Evolutionary conservation across 1,140 invertebrate genomes (phyloP), one percentile per base, ranked within the genome.

Genomic region (Archivesica marissinica): DNA sequence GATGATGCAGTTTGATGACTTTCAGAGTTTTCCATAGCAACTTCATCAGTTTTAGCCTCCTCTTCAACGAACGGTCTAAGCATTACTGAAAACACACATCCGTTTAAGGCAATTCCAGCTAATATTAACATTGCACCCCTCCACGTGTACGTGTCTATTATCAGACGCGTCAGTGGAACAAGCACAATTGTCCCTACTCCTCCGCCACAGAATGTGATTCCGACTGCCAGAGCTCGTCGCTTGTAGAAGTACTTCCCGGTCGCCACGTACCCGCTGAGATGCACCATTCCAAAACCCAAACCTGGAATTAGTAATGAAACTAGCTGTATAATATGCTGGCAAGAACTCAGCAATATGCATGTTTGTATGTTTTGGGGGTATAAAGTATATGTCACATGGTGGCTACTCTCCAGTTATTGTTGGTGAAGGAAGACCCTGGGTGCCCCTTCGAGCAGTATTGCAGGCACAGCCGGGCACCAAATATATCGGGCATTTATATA

Each of bases 241-340:
- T 56, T 52, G n/a, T 56, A n/a, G 33, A 76, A 76, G 23, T 76
- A 50, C n/a, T 38, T 56, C 2, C n/a, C 33, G 35, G 47, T 52
- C 4, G 30, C 9, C 11, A 76, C 74, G 28, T 13, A 33, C 11
- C 25, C 47, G 13, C 11, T 13, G 11, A 76, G 50, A 25, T 17
- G 39, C 25, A 56, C 30, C 47, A 76, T 30, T 4, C 74, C 33
- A 33, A 54, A 76, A 3, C 74, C 74, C 33, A 76, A 38, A 1
- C 74, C 74, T 76, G 47, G 3, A 76, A 61, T 9, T 99, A 9
- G n/a, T n/a, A n/a, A n/a, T n/a, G n/a, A n/a, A n/a, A n/a, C n/a
- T n/a, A n/a, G n/a, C n/a, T n/a, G n/a, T n/a, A n/a, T n/a, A n/a
- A n/a, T n/a, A n/a, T n/a, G n/a, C n/a, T n/a, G n/a, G n/a, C n/a